Evolutionary conservation across 2,797 vertebrate genomes (phyloP), one percentile per base, ranked within the genome.

Genomic region (Aldrovandia affinis): DNA sequence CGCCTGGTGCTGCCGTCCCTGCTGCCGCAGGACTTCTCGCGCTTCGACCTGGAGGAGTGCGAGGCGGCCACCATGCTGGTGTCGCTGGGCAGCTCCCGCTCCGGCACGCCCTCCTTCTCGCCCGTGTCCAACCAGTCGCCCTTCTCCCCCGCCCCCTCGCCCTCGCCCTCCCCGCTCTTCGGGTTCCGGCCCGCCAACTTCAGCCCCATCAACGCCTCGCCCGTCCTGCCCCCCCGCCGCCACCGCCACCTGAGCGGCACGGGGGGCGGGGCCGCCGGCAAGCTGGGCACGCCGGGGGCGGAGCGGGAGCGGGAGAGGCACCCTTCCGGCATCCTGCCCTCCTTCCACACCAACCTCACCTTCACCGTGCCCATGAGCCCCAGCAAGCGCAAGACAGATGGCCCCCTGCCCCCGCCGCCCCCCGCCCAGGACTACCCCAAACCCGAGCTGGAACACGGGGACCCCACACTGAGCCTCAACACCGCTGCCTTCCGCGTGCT

Each of bases 51-150:
- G 2, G 97, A 98, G 0, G 97, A 98, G 93, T 98, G 97, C 22
- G 97, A 98, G 90, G 97, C 97, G 0, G 97, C 97, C 8, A 97
- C 96, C 89, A 98, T 98, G 97, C 89, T 98, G 52, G 97, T 98
- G 88, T 98, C 97, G 0, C 89, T 98, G 85, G 96, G 97, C 52
- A 97, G 97, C 87, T 98, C 97, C 1, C 96, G 97, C 82, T 98
- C 97, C 0, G 96, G 96, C 59, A 98, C 97, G 0, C 97, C 97
- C 0, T 97, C 97, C 18, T 98, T 97, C 89, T 98, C 97, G 0
- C 97, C 97, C 0, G 95, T 97, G n/a, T 98, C 97, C 12, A 98
- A 97, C 28, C 97, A 97, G 90, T 98, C 97, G 0, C 97, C 97
- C 10, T 98, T 98, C 88, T 97, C 97, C 0, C 97, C 97, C 0